Evolutionary conservation across 2,113 vertebrate species (phyloP).

Genomic region (Carassius auratus): DNA sequence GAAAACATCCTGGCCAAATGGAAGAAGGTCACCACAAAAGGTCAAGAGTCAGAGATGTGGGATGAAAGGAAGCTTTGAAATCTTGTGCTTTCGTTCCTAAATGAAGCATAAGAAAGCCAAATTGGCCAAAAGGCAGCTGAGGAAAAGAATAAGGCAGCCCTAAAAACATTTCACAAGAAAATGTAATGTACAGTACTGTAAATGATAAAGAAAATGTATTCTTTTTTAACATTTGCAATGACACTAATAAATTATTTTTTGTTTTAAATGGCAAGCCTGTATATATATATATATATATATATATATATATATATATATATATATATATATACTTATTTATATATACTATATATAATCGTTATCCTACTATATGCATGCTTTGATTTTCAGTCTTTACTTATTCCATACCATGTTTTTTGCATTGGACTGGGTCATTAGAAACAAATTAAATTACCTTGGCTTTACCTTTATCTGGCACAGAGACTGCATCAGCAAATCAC

Average conservation of each 20-base stretch:
- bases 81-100: background rate
- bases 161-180: background rate
- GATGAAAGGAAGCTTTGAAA: slow-evolving; percentile 32
- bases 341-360: too few species aligned
- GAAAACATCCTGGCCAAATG: slow-evolving; percentile 2
- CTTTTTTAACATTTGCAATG: background rate
- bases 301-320: too few species aligned
- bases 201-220: background rate
- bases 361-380: background rate
- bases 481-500: slow-evolving; percentile 19
- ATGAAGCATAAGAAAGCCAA: slow-evolving; percentile 20
- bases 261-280: background rate
- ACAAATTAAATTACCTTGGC: slow-evolving; percentile 18
- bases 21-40: slow-evolving; percentile 12
- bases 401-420: slow-evolving; percentile 7
- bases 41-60: slow-evolving; percentile 14
- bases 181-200: background rate
- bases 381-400: slow-evolving; percentile 12
- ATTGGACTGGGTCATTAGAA: slow-evolving; percentile 4
- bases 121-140: background rate
- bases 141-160: background rate
- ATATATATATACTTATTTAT: too few species aligned
- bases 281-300: too few species aligned
- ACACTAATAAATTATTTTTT: background rate
- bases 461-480: slow-evolving; percentile 28